Evolutionary conservation across 2,113 vertebrate genomes (phyloP), one percentile per base, ranked within the genome.

Genomic region (Erythrolamprus reginae): DNA sequence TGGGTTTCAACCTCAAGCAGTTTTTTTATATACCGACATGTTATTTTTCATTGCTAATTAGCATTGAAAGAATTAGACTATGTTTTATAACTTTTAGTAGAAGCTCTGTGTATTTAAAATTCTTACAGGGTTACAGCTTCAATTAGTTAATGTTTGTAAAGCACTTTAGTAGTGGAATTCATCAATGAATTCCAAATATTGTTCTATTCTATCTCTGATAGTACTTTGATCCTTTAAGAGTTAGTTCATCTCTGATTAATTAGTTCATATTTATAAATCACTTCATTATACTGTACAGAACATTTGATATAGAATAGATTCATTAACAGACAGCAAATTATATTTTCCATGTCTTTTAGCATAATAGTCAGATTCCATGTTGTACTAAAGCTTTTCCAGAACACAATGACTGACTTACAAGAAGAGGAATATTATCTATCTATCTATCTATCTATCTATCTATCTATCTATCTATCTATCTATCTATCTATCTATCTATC

Each of bases 91-190:
- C 23, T 19, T 51, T 83, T 42, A 92, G 3, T 82, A 61, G 15
- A 23, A 86, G 83, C 48, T 70, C 42, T 45, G 12, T 70, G 19
- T 2, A 26, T 33, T 56, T 86, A 23, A 89, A 56, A 23, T 23
- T 42, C 33, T 92, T 89, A 17, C 65, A 92, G 61, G 9, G 23
- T 89, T 82, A 15, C n/a, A 87, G 1, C 33, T 82, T 89, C 70
- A 87, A 92, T 92, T 87, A 87, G 17, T 82, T 89, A 82, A 87
- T 92, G 65, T 92, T 89, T 87, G 61, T 50, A 82, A 83, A 87
- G 85, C 33, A 52, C 85, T 89, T 89, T 33, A 38, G 55, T 48
- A 51, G 52, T 12, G 38, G 7, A 87, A 65, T 26, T 90, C 70
- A 51, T 48, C 23, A 65, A 47, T 56, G 47, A 53, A 87, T 88